Evolutionary conservation across 1,140 invertebrate genomes (phyloP).

Genomic region (Kradibia gibbosae): DNA sequence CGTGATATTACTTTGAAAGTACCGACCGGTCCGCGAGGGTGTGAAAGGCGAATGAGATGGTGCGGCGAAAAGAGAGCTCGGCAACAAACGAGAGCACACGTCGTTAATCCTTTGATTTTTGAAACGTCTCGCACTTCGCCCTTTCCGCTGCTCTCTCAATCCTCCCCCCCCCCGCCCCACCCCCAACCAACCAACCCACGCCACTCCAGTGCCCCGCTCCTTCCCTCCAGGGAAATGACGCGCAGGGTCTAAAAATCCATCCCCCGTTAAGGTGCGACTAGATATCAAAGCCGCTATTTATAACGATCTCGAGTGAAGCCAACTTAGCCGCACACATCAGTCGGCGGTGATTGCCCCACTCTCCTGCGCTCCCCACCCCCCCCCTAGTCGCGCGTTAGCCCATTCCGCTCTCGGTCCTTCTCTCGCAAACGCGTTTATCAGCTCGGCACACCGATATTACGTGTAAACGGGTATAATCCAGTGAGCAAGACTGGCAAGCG

Average conservation of each 20-base stretch:
- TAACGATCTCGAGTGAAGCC: slow-evolving; percentile 58
- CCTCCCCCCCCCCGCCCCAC: background rate
- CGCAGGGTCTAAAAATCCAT: slow-evolving; percentile 51
- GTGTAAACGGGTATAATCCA: slow-evolving; percentile 55
- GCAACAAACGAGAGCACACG: slow-evolving; percentile 52
- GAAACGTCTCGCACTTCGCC: slow-evolving; percentile 50
- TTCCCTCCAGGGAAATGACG: slow-evolving; percentile 16
- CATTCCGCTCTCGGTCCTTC: slow-evolving; percentile 43
- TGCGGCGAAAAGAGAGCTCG: slow-evolving; percentile 25
- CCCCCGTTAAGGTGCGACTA: slow-evolving; percentile 61
- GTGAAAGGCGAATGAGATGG: slow-evolving; percentile 1
- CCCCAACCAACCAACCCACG: background rate
- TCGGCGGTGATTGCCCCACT: slow-evolving; percentile 32
- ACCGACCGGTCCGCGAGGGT: slow-evolving; percentile 49
- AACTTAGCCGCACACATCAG: slow-evolving; percentile 23
- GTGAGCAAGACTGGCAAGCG: slow-evolving; percentile 56
- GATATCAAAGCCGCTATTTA: slow-evolving; percentile 71
- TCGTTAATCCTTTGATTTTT: slow-evolving; percentile 70
- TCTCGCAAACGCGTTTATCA: slow-evolving; percentile 54
- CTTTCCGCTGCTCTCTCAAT: slow-evolving; percentile 11
- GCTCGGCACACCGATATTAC: slow-evolving; percentile 46
- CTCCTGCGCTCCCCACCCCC: slow-evolving; percentile 21
- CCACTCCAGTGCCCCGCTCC: background rate
- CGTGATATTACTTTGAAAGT: slow-evolving; percentile 54
- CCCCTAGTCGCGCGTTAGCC: slow-evolving; percentile 30